Evolutionary conservation across 92 coral and sea anemone genomes (phyloP).

Genomic region (Parazoanthus darwini): DNA sequence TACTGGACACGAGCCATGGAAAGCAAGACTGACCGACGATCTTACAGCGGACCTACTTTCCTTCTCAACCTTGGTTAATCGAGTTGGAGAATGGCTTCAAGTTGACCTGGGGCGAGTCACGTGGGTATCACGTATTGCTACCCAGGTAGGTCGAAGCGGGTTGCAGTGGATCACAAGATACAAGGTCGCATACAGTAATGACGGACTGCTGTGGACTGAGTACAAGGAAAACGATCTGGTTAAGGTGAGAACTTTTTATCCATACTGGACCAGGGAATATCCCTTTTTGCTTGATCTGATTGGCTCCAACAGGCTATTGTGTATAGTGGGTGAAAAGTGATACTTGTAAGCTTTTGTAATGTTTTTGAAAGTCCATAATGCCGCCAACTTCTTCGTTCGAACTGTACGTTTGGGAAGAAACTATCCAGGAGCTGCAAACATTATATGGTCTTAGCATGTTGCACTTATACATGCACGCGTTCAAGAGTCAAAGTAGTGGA

Average conservation of each 20-base stretch:
- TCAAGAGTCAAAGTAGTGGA: too few species aligned
- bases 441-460: too few species aligned
- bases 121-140: neutral
- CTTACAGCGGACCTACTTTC: neutral
- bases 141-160: neutral
- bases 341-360: too few species aligned
- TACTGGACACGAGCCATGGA: neutral
- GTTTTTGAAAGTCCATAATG: too few species aligned
- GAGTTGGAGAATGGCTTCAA: neutral
- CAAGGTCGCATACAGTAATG: neutral
- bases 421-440: too few species aligned
- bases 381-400: too few species aligned
- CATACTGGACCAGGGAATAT: neutral
- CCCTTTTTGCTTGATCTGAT: neutral
- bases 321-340: too few species aligned
- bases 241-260: neutral
- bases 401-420: too few species aligned
- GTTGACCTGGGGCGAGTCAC: neutral
- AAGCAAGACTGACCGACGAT: neutral
- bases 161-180: neutral
- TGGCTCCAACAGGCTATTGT: neutral
- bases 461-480: too few species aligned
- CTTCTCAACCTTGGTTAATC: neutral
- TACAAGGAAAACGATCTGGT: neutral
- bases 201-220: neutral